These are phyloP conservation scores for Protobothrops flavoviridis DNA, from an alignment of 2,113 vertebrate genomes.

Conservation along the genomic window DNA sequence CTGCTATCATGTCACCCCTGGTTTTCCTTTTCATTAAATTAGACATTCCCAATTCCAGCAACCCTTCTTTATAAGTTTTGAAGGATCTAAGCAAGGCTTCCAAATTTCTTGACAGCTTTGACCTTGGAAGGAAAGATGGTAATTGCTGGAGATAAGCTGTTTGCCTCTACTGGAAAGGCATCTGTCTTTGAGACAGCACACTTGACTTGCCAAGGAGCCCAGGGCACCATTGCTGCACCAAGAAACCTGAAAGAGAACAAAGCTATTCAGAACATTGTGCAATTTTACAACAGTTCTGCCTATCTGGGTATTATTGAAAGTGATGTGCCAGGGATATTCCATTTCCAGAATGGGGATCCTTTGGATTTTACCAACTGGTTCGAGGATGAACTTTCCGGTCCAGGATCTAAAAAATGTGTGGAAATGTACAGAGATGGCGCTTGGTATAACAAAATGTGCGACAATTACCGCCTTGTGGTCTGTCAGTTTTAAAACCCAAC, in stretches of 20 bases:
- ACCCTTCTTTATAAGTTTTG: background rate
- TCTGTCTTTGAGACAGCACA: constrained; percentile 54
- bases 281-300: constrained; percentile 58
- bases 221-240: constrained; percentile 64
- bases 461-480: constrained; percentile 52
- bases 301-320: constrained; percentile 67
- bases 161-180: constrained; percentile 67
- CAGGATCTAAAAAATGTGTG: constrained; percentile 69
- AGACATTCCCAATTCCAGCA: too few relatives aligned
- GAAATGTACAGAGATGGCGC: constrained; percentile 73
- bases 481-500: constrained; percentile 69
- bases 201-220: constrained; percentile 51
- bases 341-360: constrained; percentile 39
- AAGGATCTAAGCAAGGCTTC: background rate
- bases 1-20: too few relatives aligned
- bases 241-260: constrained; percentile 63
- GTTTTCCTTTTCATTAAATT: too few relatives aligned
- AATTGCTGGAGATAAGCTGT: constrained; percentile 58
- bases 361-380: constrained; percentile 70
- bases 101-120: constrained; percentile 60
- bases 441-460: constrained; percentile 71
- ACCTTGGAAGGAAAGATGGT: constrained; percentile 56
- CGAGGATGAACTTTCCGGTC: constrained; percentile 58
- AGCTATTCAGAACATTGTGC: constrained; percentile 57
- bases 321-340: constrained; percentile 47